Conservation (phyloP, 2,888 invertebrate species). For the Apamea sordens region DNA sequence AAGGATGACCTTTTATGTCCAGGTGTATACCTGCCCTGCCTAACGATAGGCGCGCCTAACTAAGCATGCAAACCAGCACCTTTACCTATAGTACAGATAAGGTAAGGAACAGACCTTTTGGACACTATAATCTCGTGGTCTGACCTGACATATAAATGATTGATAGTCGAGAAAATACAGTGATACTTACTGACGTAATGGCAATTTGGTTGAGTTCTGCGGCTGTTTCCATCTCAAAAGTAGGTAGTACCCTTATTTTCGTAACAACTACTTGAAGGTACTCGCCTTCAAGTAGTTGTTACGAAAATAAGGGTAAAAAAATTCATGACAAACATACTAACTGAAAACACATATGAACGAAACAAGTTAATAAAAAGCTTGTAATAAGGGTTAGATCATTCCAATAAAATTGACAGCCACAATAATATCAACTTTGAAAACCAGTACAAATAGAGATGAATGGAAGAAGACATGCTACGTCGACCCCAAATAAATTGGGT, state of each 20-base stretch:
- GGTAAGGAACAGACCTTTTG: slow-evolving; percentile 16
- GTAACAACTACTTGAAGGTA: too few relatives aligned
- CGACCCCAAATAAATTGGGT: background rate
- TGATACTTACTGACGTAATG: background rate
- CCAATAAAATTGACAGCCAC: background rate
- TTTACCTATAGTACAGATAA: background rate
- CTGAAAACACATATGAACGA: background rate
- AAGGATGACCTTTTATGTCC: slow-evolving; percentile 20
- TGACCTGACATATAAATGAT: slow-evolving; percentile 29
- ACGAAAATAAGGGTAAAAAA: background rate
- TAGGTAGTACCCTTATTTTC: background rate
- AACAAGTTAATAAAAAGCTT: background rate
- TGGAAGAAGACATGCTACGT: background rate
- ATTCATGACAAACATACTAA: background rate
- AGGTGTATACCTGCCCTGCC: background rate
- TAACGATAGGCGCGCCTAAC: slow-evolving; percentile 1
- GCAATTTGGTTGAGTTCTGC: background rate
- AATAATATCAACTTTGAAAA: background rate
- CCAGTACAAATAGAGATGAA: background rate
- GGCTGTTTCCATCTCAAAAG: background rate
- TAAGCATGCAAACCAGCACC: slow-evolving; percentile 1
- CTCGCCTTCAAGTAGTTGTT: background rate
- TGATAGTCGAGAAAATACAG: slow-evolving; percentile 20
- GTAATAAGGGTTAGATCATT: background rate
- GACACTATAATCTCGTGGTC: slow-evolving; percentile 8